Conservation (phyloP, 2,113 vertebrate species). For the Microcebus ravelobensis region DNA sequence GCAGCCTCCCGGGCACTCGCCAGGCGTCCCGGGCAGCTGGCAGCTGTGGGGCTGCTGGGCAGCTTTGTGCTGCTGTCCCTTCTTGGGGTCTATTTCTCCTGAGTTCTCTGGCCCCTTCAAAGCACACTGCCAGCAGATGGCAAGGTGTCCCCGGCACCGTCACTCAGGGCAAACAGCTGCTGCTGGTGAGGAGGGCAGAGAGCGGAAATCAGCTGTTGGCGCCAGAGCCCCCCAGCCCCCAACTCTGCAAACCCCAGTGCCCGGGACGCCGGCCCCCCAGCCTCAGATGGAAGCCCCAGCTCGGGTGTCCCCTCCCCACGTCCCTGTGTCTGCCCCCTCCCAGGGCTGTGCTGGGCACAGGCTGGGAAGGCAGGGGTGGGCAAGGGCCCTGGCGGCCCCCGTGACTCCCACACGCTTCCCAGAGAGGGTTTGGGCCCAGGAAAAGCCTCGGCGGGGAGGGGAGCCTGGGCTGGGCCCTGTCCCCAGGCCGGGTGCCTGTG, state of each 20-base stretch:
- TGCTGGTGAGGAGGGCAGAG: background rate
- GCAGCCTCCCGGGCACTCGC: background rate
- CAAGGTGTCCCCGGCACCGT: background rate
- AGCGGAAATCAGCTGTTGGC: no score
- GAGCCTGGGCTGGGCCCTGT: background rate
- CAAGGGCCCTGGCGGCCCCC: background rate
- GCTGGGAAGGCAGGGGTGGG: background rate
- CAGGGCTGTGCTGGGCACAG: background rate
- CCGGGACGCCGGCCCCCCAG: no score
- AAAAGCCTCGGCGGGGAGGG: background rate
- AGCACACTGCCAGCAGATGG: no score
- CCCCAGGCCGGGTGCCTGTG: background rate
- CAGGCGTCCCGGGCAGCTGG: accelerated
- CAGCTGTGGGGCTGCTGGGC: background rate
- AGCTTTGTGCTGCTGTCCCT: no score
- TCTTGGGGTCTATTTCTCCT: background rate
- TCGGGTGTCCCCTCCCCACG: no score
- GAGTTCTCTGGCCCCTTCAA: background rate
- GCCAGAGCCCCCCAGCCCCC: background rate
- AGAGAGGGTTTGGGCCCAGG: background rate
- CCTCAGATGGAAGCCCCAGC: background rate
- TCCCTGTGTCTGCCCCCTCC: background rate
- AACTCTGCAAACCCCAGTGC: background rate
- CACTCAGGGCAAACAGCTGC: background rate
- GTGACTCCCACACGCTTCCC: background rate